Evolutionary conservation across 35 echinoderm and acorn worm species (phyloP).

Genomic region (Ophiothrix spiculata): DNA sequence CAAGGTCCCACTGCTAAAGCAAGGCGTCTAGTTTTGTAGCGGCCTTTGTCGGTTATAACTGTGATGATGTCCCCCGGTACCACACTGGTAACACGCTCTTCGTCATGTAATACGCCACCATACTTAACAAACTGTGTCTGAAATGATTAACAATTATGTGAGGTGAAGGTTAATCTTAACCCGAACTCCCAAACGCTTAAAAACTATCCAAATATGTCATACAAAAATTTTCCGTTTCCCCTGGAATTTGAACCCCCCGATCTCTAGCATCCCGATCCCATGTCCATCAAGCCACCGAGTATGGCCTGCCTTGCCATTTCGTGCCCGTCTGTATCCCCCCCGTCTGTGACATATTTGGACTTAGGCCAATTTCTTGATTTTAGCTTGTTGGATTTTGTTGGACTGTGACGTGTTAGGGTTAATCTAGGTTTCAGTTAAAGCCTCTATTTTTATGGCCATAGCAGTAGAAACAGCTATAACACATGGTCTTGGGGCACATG

Average conservation of each 20-base stretch:
- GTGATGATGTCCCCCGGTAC: slow-evolving; percentile 56
- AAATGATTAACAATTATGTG: neutral
- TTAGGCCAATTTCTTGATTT: too few species aligned
- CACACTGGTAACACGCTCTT: slow-evolving; percentile 52
- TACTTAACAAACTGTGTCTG: slow-evolving; percentile 56
- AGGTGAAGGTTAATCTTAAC: neutral
- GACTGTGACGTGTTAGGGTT: too few species aligned
- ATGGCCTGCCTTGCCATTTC: neutral
- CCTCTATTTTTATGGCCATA: neutral
- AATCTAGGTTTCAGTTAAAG: neutral
- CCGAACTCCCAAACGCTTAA: too few species aligned
- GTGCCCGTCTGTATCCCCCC: too few species aligned
- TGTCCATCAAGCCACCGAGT: neutral
- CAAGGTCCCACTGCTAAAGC: slow-evolving; percentile 71
- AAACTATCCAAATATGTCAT: too few species aligned
- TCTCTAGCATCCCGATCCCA: too few species aligned
- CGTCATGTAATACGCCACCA: slow-evolving; percentile 70
- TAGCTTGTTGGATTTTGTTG: too few species aligned
- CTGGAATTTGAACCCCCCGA: too few species aligned
- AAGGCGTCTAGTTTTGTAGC: slow-evolving; percentile 44
- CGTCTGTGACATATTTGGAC: too few species aligned
- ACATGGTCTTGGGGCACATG: neutral
- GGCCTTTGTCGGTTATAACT: slow-evolving; percentile 48
- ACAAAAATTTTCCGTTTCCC: too few species aligned
- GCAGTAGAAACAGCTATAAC: neutral